Evolutionary conservation across 2,113 vertebrate species (phyloP).

Genomic region (Dermatemys mawii): DNA sequence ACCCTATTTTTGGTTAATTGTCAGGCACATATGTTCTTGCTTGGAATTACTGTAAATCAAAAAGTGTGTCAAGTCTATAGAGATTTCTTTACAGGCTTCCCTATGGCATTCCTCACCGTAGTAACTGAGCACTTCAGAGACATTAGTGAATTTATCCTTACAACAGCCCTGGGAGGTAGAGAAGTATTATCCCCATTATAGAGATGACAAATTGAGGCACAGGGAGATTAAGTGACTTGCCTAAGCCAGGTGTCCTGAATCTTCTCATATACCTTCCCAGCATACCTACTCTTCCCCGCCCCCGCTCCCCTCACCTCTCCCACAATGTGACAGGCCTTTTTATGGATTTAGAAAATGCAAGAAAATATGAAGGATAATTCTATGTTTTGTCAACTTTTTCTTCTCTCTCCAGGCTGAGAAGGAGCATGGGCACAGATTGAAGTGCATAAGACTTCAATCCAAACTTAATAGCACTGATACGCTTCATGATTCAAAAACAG

Average conservation of each 20-base stretch:
- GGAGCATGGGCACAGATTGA: not conserved
- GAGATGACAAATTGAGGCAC: not conserved
- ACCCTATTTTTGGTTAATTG: slow-evolving; percentile 12
- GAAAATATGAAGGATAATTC: not conserved
- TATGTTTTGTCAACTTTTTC: not conserved
- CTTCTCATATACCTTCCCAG: not conserved
- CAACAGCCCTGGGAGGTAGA: too few species aligned
- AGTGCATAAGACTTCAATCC: not conserved
- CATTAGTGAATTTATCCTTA: not conserved
- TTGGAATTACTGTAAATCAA: not conserved
- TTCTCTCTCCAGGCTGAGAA: not conserved
- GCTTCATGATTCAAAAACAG: not conserved
- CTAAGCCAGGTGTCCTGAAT: not conserved
- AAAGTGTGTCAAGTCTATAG: not conserved
- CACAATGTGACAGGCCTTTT: fast-evolving
- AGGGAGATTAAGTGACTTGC: not conserved
- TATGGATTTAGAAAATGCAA: not conserved
- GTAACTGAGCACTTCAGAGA: not conserved
- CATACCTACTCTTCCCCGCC: not conserved
- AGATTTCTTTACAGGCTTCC: not conserved
- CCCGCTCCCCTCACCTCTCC: too few species aligned
- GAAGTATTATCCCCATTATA: not conserved
- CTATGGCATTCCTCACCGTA: not conserved
- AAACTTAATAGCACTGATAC: not conserved
- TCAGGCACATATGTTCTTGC: not conserved